Base-by-base conservation (phyloP, 2,888 invertebrate species). In the Antitype chi region DNA sequence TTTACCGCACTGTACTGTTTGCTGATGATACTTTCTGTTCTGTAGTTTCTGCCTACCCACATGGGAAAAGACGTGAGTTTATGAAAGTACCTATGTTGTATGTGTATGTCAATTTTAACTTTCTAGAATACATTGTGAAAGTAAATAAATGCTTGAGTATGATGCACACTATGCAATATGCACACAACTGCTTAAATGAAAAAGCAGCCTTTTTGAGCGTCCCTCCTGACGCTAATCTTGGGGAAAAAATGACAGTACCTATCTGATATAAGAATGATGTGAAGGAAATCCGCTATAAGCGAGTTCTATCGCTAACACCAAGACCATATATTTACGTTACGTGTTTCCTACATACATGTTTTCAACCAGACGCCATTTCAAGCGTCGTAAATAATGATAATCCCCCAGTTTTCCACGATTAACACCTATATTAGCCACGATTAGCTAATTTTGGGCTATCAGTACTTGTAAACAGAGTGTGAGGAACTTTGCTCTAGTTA, bases 381-480 rank as follows among this genome's bases (percentile, higher is more conserved):
- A 70, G 68, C 70, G 70, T 78, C 70, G 77, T 88, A 86, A 85
- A 85, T 84, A 82, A 71, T 82, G 74, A 28, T 88, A 87, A 88
- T 74, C 80, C 80, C n/a, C 53, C 43, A 76, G 83, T 85, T 82
- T 83, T 79, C 67, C 75, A 72, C 66, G 83, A 87, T 85, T 84
- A 87, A 78, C 80, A 73, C 49, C 76, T 81, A 78, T 82, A 75
- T 87, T 84, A 81, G 67, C 52, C 3, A 77, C 69, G 81, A 83
- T 86, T 83, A 87, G 74, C 80, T 38, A 79, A 83, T 86, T 85
- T 77, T 76, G 15, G 68, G 38, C 60, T 75, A 76, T 74, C 60
- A 75, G 63, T 25, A 62, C 63, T 64, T 28, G 80, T 84, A 79
- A 79, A 80, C 70, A 68, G 53, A n/a, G 70, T 60, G 68, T 74